Base-by-base conservation (phyloP, 2,113 vertebrate species). In the Pelusios castaneus region DNA sequence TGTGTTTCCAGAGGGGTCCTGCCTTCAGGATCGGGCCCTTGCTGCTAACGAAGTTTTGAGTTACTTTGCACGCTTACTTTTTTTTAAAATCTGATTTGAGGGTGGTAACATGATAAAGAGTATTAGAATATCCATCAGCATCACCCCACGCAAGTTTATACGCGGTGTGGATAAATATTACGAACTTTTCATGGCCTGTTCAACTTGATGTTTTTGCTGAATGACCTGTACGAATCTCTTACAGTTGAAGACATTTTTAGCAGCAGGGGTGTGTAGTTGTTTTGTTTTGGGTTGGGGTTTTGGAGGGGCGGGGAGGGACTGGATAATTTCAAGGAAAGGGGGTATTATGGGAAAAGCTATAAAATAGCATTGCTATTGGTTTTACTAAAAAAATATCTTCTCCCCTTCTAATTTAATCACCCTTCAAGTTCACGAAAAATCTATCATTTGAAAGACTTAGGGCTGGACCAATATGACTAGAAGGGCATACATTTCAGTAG, bases 91-190 rank as follows among this genome's bases (percentile, higher is more conserved):
- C 29, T 27, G 73, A 5, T 7, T 1, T 0, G 4, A 75, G 38
- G 14, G 4, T 10, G 80, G 91, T 85, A 41, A 0, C 16, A 3
- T 8, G 73, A 27, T 76, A 45, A 76, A 45, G 43, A 76, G 24
- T 13, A 25, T 13, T 25, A 41, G 38, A 41, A 29, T 34, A 22
- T 19, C 34, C n/a, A 2, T 38, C 63, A 19, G 34, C 34, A 67
- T 67, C 34, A 21, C 6, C 31, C 67, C 67, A 70, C 70, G 38
- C 41, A 29, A 5, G 8, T 22, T 22, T 70, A 22, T 25, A 76
- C 7, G 41, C 27, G 73, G 22, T 1, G 0, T 43, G 3, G 24
- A 13, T 0, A 38, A 51, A 41, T 25, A 4, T 19, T 1, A 52
- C 80, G 73, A 21, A n/a, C 51, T 54, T 0, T 34, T 34, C 54